Base-by-base conservation (phyloP, 2,113 vertebrate species). In the Chamaea fasciata region DNA sequence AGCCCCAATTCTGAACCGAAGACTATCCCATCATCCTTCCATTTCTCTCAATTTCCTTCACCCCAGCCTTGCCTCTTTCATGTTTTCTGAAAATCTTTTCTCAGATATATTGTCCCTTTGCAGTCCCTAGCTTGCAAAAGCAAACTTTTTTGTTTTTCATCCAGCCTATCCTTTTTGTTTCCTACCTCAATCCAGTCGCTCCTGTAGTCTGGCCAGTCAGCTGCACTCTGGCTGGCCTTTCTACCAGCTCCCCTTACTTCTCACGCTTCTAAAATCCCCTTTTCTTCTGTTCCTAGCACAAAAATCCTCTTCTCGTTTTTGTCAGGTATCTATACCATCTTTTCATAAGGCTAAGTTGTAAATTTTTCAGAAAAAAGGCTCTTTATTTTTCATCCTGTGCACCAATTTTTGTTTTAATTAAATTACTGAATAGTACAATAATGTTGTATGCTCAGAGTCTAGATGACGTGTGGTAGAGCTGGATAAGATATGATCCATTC, bases 391-490 rank as follows among this genome's bases (percentile, higher is more conserved):
- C 74, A 78, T 28, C 31, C 44, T 86, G 7, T 53, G 39, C 50
- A 39, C 52, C 76, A 89, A n/a, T 83, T 81, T 81, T 42, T 69
- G 33, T 59, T 87, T 88, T 92, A 91, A 96, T 93, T 83, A 90
- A 63, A 74, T 88, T 44, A 78, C 77, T 89, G 41, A 87, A 81
- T 71, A 52, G 23, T 37, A 59, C 50, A 94, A 77, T 74, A 92
- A 93, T 57, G 24, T 37, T 60, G 30, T 42, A 57, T 53, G 80
- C 52, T 92, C 83, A 68, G 83, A 87, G 41, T 70, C 78, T 56
- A 24, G 27, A 15, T 90, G 77, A 78, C 2, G 1, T 39, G 65
- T 75, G 90, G 33, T 37, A 78, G 47, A 85, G 52, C 47, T 59
- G 76, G 69, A n/a, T 70, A 90, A 95, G 87, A 75, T 84, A 64